Evolutionary conservation across 2,113 vertebrate species (phyloP), one percentile per base, ranked within the genome.

Genomic region (Hirundichthys speculiger): DNA sequence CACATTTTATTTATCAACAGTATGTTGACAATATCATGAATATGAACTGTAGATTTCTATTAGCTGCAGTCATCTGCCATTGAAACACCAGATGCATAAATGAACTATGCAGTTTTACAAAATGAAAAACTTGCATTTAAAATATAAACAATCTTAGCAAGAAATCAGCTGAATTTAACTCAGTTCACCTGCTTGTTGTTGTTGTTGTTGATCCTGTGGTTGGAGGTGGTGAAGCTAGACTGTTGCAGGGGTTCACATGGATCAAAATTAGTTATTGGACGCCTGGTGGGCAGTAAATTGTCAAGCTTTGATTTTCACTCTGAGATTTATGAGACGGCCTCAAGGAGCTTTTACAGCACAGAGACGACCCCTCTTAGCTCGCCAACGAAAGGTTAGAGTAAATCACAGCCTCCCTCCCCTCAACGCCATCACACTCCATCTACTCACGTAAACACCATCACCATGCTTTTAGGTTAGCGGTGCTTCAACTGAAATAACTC

Each of bases 191-290:
- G 6, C 11, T 10, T 10, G 30, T 34, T 34, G 6, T n/a, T n/a
- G n/a, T n/a, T 45, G 49, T 47, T 34, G 49, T 49, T 52, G 53
- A 47, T 39, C 54, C 59, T 16, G 24, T 27, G 15, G n/a, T n/a
- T n/a, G n/a, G 27, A 51, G 49, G 30, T 14, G 2, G 8, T n/a
- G 53, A 13, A 12, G 13, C 30, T 14, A 40, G 22, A 53, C 19
- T 56, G n/a, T 16, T 52, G 18, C 41, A 3, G 48, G 55, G 6
- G 30, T 78, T 71, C 76, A 75, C 55, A 67, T 51, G 51, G 80
- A 77, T 88, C 77, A 61, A 46, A 87, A 86, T 83, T 75, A 75
- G 79, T 81, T 89, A 78, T 90, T 83, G 73, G 78, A 45, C 13
- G 39, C 41, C 60, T 0, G 68, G 81, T 30, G 69, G 77, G 81